Evolutionary conservation across 2,797 vertebrate genomes (phyloP).

Genomic region (Lepus oiostolus): DNA sequence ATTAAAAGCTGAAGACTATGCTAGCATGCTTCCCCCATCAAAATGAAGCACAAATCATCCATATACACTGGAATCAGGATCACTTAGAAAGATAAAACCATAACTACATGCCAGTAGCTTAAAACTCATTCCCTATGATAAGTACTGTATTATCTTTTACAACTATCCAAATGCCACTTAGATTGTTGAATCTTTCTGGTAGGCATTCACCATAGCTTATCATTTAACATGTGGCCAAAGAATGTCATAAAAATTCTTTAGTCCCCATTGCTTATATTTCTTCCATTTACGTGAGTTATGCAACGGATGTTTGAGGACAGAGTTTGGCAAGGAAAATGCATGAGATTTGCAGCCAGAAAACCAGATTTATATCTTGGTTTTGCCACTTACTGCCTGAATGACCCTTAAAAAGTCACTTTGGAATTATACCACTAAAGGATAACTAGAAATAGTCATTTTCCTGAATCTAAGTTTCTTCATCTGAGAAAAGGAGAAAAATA

Average conservation of each 20-base stretch:
- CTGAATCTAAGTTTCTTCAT: not conserved
- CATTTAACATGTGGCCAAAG: slow-evolving; percentile 36
- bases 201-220: not conserved
- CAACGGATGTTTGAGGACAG: not conserved
- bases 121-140: not conserved
- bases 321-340: not conserved
- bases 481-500: not conserved
- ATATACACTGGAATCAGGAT: slow-evolving; percentile 12
- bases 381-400: slow-evolving; percentile 48
- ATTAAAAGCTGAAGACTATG: not conserved
- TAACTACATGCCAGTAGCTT: not conserved
- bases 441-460: slow-evolving; percentile 36
- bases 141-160: not conserved
- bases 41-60: not conserved
- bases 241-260: slow-evolving; percentile 11
- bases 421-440: not conserved
- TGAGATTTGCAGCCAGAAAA: slow-evolving; percentile 11
- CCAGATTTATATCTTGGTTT: slow-evolving; percentile 35
- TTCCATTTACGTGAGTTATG: not conserved
- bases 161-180: not conserved
- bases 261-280: not conserved
- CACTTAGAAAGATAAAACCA: not conserved
- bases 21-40: not conserved
- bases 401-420: slow-evolving; percentile 28
- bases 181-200: slow-evolving; percentile 2